Evolutionary conservation across 2,113 vertebrate genomes (phyloP), one percentile per base, ranked within the genome.

Genomic region (Neomonachus schauinslandi): DNA sequence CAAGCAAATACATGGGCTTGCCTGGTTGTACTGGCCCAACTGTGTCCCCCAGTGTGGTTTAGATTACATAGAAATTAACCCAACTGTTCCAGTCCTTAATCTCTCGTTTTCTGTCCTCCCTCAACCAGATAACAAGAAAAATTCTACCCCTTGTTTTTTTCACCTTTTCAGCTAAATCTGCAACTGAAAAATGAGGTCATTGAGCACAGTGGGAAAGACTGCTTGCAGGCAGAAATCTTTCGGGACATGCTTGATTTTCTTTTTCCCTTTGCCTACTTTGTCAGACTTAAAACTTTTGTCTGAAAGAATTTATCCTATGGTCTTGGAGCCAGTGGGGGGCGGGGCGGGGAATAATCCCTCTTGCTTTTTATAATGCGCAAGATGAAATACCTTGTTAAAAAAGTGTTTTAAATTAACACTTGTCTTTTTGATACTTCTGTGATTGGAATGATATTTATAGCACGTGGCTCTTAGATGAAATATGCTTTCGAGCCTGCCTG

Each of bases 371-470:
- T 59, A 84, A 96, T 65, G 46, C 31, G 4, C 24, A 57, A 82
- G 94, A 96, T 95, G 89, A 96, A 83, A 97, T 24, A 59, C 26
- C 65, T 94, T 61, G 46, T 86, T 89, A 57, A 97, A 92, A 91
- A 95, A 76, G 31, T 13, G 51, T 53, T 93, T 84, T 65, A 74
- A 91, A 80, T 2, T 84, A 92, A 72, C 69, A 46, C 63, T 92
- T 88, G 69, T 42, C 49, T 21, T 81, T 92, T 67, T 77, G 69
- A 55, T 90, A 53, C 85, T 95, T 72, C 80, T 71, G 59, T 53
- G 88, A 63, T 42, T 91, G 24, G 51, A 81, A 59, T 77, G 61
- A 14, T 36, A 89, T 88, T 63, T 82, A 42, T 18, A 85, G 87
- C 85, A 74, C 7, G 7, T 4, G 21, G 65, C 28, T 86, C 46